These are phyloP conservation scores for Ovis canadensis DNA, from an alignment of 2,113 vertebrate genomes.

Conservation along the genomic window DNA sequence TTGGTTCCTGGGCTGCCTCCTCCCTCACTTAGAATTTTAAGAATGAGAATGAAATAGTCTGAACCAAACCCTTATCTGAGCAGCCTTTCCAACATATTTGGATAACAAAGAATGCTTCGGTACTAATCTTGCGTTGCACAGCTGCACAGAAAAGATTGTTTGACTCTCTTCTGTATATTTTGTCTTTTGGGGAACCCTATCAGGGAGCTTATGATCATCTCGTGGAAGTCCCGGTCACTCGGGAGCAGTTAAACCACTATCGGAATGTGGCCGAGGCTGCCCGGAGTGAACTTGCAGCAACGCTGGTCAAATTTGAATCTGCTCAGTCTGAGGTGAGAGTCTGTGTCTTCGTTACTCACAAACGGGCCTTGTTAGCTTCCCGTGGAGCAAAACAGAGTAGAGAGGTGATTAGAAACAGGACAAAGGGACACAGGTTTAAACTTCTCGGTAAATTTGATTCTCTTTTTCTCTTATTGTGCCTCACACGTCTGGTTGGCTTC, in stretches of 20 bases:
- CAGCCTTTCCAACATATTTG: neutral
- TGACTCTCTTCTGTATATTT: neutral
- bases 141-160: neutral
- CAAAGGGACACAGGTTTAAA: neutral
- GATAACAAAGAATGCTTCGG: neutral
- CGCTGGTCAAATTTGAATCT: constrained; percentile 81
- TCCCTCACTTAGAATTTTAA: neutral
- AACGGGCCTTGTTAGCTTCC: neutral
- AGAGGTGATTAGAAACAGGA: neutral
- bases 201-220: constrained; percentile 65
- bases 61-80: neutral
- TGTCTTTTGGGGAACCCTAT: constrained; percentile 29
- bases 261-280: constrained; percentile 81
- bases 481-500: neutral
- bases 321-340: constrained; percentile 81
- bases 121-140: neutral
- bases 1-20: neutral
- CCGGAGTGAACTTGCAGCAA: constrained; percentile 83
- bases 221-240: constrained; percentile 72
- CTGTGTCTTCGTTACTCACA: neutral
- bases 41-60: neutral
- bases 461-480: neutral
- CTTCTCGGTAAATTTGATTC: neutral
- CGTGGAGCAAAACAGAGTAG: neutral
- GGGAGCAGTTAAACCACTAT: constrained; percentile 81